A percentile compares a stretch with the other conserved stretches of the same genome.
These are phyloP conservation scores for Sorex araneus DNA, from an alignment of 2,113 vertebrate species.

Conservation along the genomic window DNA sequence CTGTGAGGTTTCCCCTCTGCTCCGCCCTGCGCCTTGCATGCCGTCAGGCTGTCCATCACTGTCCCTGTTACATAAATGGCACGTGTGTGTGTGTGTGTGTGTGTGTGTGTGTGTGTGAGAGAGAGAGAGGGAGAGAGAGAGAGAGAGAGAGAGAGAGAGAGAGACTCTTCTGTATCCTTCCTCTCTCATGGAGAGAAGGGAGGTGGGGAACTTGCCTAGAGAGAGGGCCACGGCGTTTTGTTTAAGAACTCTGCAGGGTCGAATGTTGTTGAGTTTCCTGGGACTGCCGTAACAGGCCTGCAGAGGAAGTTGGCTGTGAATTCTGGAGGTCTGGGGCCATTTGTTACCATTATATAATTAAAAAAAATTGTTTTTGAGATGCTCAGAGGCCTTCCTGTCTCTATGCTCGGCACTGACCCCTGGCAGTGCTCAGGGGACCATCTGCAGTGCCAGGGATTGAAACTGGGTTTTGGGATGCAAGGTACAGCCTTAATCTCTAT, in stretches of 20 bases:
- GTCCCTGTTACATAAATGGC: background rate
- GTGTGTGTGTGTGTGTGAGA: too few relatives aligned
- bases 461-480: too few relatives aligned
- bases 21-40: background rate
- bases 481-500: too few relatives aligned
- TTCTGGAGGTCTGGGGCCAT: background rate
- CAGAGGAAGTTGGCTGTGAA: background rate
- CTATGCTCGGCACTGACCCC: too few relatives aligned
- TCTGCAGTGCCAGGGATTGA: too few relatives aligned
- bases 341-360: slow-evolving; percentile 15
- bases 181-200: background rate
- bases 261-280: slow-evolving; percentile 35
- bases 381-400: too few relatives aligned
- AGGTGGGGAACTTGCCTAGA: too few relatives aligned
- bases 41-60: background rate
- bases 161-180: slow-evolving; percentile 38
- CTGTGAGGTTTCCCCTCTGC: background rate
- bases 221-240: background rate
- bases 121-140: too few relatives aligned
- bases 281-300: background rate
- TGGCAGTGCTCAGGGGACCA: too few relatives aligned
- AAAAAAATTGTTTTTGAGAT: too few relatives aligned
- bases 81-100: background rate
- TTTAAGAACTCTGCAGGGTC: background rate
- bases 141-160: too few relatives aligned